Percentiles rank a stretch among this genome's conserved stretches.
These are phyloP conservation scores for Drosophila hydei DNA, from an alignment of 1,140 invertebrate genomes.

Conservation along the genomic window DNA sequence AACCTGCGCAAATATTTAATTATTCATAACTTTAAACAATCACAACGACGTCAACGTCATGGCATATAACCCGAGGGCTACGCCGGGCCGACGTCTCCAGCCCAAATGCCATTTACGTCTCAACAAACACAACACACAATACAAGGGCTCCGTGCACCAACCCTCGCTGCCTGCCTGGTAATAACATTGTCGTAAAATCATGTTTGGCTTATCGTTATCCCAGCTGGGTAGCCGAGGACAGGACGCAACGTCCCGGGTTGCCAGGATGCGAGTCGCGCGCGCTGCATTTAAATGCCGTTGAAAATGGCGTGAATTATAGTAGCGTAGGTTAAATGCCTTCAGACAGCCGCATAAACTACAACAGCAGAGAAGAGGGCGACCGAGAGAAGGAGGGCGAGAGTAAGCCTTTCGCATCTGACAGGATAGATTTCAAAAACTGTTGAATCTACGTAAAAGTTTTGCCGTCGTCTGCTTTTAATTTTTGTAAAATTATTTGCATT, in stretches of 20 bases:
- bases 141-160: slow-evolving; percentile 35
- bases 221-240: slow-evolving; percentile 25
- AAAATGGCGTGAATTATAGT: slow-evolving; percentile 82
- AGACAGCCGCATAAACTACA: slow-evolving; percentile 77
- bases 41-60: slow-evolving; percentile 73
- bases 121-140: slow-evolving; percentile 70
- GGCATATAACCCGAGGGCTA: slow-evolving; percentile 61
- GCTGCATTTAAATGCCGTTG: slow-evolving; percentile 77
- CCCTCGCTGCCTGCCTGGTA: slow-evolving; percentile 41
- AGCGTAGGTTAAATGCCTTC: slow-evolving; percentile 83
- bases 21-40: slow-evolving; percentile 83
- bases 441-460: slow-evolving; percentile 48
- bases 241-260: slow-evolving; percentile 21
- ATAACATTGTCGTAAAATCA: slow-evolving; percentile 83
- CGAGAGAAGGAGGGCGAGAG: neutral
- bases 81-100: slow-evolving; percentile 1
- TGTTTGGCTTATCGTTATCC: slow-evolving; percentile 81
- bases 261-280: slow-evolving; percentile 51
- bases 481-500: slow-evolving; percentile 79
- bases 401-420: slow-evolving; percentile 69
- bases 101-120: slow-evolving; percentile 56
- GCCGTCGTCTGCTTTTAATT: slow-evolving; percentile 73
- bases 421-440: slow-evolving; percentile 56
- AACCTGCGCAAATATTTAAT: slow-evolving; percentile 83
- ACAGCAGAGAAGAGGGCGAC: neutral